Percentiles rank a stretch among this genome's conserved stretches.
These are phyloP conservation scores for Montipora capitata DNA, from an alignment of 92 coral and sea anemone species.

Conservation along the genomic window DNA sequence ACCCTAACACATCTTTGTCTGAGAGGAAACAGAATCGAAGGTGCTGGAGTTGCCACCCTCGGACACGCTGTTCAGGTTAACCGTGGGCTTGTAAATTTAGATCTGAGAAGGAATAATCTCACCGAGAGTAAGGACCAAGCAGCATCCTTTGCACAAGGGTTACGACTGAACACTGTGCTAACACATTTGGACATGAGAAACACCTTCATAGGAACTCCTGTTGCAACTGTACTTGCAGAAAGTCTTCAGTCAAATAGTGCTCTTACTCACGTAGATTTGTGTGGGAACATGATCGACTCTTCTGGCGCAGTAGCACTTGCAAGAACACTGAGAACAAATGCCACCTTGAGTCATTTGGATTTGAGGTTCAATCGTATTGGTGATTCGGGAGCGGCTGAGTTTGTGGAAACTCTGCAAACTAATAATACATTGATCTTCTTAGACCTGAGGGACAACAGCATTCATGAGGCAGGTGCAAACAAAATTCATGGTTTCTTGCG, in stretches of 20 bases:
- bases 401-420: background rate
- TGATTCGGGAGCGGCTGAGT: constrained; percentile 18
- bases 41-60: too few species aligned
- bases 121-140: background rate
- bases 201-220: background rate
- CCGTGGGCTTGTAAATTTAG: too few species aligned
- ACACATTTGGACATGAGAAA: background rate
- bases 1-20: background rate
- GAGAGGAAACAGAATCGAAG: background rate
- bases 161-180: background rate
- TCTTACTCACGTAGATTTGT: background rate
- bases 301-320: background rate
- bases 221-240: background rate
- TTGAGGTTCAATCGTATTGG: background rate
- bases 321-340: background rate
- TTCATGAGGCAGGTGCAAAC: background rate
- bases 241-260: background rate
- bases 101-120: too few species aligned
- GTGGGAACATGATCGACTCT: background rate
- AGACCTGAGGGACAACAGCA: background rate
- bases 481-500: too few species aligned
- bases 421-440: background rate
- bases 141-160: background rate
- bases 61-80: too few species aligned
- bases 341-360: background rate